Conservation (phyloP, 2,888 invertebrate species). For the Yponomeuta plumbellus region DNA sequence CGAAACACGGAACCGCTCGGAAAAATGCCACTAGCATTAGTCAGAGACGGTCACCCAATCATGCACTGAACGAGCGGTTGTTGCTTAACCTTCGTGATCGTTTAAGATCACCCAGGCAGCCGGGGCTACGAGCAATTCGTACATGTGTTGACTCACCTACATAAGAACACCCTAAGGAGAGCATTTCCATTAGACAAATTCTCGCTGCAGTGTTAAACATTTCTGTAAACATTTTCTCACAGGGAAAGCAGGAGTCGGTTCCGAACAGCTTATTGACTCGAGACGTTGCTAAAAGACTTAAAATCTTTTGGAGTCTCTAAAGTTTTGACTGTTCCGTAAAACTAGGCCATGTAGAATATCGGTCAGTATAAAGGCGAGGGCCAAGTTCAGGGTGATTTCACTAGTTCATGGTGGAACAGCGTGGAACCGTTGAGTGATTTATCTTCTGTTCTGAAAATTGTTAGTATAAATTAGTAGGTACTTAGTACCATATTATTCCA, state of each 20-base stretch:
- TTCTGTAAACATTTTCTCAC: not conserved
- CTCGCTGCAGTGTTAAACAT: not conserved
- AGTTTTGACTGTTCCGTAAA: slow-evolving; percentile 28
- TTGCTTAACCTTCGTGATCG: too few species aligned
- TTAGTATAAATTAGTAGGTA: not conserved
- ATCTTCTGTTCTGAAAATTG: not conserved
- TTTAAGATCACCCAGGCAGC: too few species aligned
- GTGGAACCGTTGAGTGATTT: not conserved
- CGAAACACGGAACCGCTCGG: too few species aligned
- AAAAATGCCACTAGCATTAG: too few species aligned
- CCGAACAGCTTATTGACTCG: not conserved
- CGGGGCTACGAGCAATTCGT: too few species aligned
- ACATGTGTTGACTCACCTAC: too few species aligned
- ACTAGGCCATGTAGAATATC: slow-evolving; percentile 27
- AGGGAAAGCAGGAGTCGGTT: not conserved
- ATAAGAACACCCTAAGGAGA: not conserved
- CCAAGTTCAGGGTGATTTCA: slow-evolving; percentile 55
- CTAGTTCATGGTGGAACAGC: slow-evolving; percentile 23
- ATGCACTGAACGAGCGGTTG: too few species aligned
- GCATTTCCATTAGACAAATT: not conserved
- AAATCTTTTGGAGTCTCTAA: slow-evolving; percentile 28
- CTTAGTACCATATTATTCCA: not conserved
- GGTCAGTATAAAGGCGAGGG: slow-evolving; percentile 44
- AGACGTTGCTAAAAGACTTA: not conserved
- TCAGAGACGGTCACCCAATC: too few species aligned